Base-by-base conservation (phyloP, 30 jellyfish, hydroid and myxozoan genomes). In the Chrysaora quinquecirrha region DNA sequence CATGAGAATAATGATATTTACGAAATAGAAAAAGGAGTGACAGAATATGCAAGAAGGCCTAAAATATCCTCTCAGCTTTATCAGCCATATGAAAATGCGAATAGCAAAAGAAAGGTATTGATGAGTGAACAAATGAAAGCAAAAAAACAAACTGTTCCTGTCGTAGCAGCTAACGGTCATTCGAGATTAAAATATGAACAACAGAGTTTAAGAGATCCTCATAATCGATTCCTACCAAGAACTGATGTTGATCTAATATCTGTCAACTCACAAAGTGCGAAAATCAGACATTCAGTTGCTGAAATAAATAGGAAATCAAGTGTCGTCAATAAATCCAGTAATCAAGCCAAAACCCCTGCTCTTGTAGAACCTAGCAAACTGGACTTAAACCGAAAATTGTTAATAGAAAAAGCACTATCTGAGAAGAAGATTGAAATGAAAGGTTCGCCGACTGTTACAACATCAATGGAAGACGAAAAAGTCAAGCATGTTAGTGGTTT, bases 401-500 rank as follows among this genome's bases (percentile, higher is more conserved):
- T 52, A 2, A 25, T 10, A 2, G 29, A 52, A 19, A 52, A 52
- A 25, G 24, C 29, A 52, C 29, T 52, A 2, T 3, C 19, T 52
- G 68, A 52, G 25, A 52, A 52, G 29, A 52, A 52, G 68, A 19
- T 25, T 52, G 68, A 16, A 2, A 19, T 20, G 19, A 52, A 52
- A 25, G 29, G 29, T 25, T 25, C 25, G 68, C 24, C 24, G 19
- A 52, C 7, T 9, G 19, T 3, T 19, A 10, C 68, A 52, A 3
- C 92, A 9, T 80, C 90, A 23, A 38, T 80, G 58, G 66, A 82
- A 23, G 71, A 27, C 16, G 74, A 56, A 29, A 82, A 54, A 14
- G 18, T 50, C 20, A 68, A 68, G 67, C 92, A 69, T 34, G 78
- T 74, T 48, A 84, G 75, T 62, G 94, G 94, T 2, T 84, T 84